Evolutionary conservation across 1,140 invertebrate genomes (phyloP), one percentile per base, ranked within the genome.

Genomic region (Anadara kagoshimensis): DNA sequence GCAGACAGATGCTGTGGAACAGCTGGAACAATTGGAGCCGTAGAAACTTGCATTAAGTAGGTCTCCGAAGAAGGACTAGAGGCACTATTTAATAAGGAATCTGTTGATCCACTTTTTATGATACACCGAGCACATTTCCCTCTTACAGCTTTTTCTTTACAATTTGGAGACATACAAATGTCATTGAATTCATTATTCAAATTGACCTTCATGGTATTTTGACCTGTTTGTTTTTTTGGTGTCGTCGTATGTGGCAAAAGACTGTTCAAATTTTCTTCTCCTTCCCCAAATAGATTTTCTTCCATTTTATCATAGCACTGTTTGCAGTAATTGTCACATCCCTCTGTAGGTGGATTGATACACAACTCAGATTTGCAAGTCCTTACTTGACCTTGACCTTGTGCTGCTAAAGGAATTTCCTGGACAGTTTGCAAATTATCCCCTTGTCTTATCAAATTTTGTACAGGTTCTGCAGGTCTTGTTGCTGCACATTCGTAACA

Each of bases 401-500:
- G 51, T 20, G 51, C 49, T 4, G 62, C 36, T 41, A 36, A 36
- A 36, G 29, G 29, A 3, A 36, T 36, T 36, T 36, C 18, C 1
- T 64, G 45, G 36, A 51, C 62, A 36, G 36, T 64, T 1, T 22
- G 45, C 20, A 51, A 45, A 26, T 29, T 62, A 20, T 51, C 24
- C 45, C 22, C 44, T 41, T 64, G 49, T 1, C 14, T 53, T 5
- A 51, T 36, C 4, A 47, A 51, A 12, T 64, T 47, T 0, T 63
- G 44, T 12, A 36, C 22, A 29, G 51, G 26, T 26, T 22, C 22
- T 43, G 57, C 41, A 49, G n/a, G 14, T 29, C 8, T 14, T 18
- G 3, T 57, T n/a, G 43, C 29, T 10, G n/a, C 20, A 16, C 64
- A 69, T 59, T 69, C 75, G 71, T 85, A 80, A 62, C 85, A 87